Evolutionary conservation across 92 coral and sea anemone species (phyloP).

Genomic region (Scolanthus callimorphus): DNA sequence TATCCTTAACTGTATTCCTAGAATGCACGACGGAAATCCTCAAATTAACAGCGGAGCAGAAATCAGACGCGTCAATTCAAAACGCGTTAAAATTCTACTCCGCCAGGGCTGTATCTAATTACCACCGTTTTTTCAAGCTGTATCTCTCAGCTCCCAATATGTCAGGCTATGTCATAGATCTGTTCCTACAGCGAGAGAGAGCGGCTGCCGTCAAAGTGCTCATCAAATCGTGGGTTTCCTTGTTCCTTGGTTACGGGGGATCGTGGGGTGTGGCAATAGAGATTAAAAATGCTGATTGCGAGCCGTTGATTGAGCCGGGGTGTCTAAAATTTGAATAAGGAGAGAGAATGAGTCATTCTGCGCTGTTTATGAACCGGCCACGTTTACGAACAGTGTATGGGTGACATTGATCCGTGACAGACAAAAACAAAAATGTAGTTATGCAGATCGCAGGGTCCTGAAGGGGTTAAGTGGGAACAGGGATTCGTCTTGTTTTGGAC

Average conservation of each 20-base stretch:
- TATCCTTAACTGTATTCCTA: conserved; percentile 1
- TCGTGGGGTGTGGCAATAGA: conserved; percentile 16
- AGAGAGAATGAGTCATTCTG: no score
- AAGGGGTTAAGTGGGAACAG: no score
- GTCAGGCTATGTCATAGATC: conserved; percentile 98
- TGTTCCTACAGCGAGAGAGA: conserved; percentile 94
- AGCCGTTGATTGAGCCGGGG: no score
- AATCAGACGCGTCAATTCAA: conserved; percentile 78
- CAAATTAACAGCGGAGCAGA: conserved; percentile 73
- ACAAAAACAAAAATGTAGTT: no score
- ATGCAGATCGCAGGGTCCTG: no score
- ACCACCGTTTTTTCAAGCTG: conserved; percentile 99
- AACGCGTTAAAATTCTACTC: conserved; percentile 89
- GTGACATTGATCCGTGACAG: no score
- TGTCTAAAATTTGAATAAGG: no score
- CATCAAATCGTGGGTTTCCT: conserved; percentile 98
- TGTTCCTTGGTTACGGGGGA: conserved; percentile 53
- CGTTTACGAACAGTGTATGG: no score
- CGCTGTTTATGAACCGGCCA: no score
- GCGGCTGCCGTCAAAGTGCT: conserved; percentile 87
- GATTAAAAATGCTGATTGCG: no score
- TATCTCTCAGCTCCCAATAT: conserved; percentile 96
- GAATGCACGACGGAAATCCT: conserved; percentile 57
- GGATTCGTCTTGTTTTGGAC: no score
- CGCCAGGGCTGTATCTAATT: conserved; percentile 99